These are phyloP conservation scores for Actenoides lindsayi DNA, from an alignment of 2,113 vertebrate genomes.

Conservation along the genomic window DNA sequence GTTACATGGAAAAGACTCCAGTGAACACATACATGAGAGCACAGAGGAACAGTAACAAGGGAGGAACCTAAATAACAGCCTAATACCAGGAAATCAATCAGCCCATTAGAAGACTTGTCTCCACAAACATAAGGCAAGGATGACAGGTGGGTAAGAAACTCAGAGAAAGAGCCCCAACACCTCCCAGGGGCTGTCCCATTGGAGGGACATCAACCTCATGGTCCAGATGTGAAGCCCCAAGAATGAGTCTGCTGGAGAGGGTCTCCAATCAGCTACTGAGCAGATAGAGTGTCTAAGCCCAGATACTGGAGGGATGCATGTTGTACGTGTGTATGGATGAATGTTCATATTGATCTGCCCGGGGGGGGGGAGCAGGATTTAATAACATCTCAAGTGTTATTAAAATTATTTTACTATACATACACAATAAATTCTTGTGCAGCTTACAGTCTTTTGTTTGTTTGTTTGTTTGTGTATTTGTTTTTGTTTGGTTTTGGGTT, in stretches of 20 bases:
- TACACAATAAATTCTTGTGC: neutral
- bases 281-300: rapidly evolving
- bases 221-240: neutral
- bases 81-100: neutral
- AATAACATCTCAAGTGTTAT: neutral
- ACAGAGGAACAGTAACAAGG: neutral
- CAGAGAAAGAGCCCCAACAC: neutral
- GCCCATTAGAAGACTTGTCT: neutral
- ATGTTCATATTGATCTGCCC: neutral
- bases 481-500: neutral
- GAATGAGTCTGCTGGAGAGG: neutral
- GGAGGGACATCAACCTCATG: neutral
- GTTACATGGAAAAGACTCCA: neutral
- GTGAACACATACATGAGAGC: neutral
- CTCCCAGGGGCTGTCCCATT: neutral
- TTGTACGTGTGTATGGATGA: neutral
- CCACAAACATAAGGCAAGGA: neutral
- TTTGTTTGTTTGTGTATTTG: too few relatives aligned
- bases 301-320: neutral
- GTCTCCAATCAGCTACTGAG: rapidly evolving
- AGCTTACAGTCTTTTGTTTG: neutral
- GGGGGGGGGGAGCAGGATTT: neutral
- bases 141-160: too few relatives aligned
- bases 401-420: neutral
- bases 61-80: neutral